phyloP scores from a whole-genome alignment of 2,888 invertebrate species.

The Deilephila porcellus region DNA sequence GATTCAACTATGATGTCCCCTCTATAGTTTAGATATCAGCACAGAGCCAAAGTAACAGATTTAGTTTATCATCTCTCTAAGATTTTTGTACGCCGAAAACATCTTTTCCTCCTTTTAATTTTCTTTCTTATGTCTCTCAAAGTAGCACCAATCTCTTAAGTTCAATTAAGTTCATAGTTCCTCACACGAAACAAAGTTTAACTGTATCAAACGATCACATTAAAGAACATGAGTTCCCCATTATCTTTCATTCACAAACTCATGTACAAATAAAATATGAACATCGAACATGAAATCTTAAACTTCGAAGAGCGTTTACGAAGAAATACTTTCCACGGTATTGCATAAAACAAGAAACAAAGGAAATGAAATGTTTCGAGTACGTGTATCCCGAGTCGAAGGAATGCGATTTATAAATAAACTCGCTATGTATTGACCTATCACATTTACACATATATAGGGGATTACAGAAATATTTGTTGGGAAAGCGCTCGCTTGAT shows the following conservation, averaged over 20 bases:
- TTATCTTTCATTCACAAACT: neutral
- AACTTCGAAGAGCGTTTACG: neutral
- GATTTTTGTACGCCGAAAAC: too few relatives aligned
- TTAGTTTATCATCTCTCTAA: too few relatives aligned
- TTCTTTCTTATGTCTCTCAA: too few relatives aligned
- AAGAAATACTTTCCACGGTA: conserved; percentile 5
- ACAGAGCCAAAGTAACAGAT: too few relatives aligned
- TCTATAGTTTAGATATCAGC: too few relatives aligned
- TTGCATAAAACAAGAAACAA: conserved; percentile 13
- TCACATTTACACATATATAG: conserved; percentile 13
- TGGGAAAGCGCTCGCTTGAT: neutral
- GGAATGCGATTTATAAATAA: conserved; percentile 7
- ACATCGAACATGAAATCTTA: conserved; percentile 2
- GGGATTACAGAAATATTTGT: conserved; percentile 11
- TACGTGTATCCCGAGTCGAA: conserved; percentile 7
- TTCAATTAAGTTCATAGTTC: too few relatives aligned
- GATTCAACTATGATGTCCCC: too few relatives aligned
- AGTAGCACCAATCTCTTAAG: too few relatives aligned
- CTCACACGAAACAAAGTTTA: neutral
- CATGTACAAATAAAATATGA: neutral
- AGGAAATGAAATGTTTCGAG: conserved; percentile 12
- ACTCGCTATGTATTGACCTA: neutral
- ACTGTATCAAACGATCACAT: neutral
- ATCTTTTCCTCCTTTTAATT: too few relatives aligned
- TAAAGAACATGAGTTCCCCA: neutral